Evolutionary conservation across 2,888 invertebrate genomes (phyloP), one percentile per base, ranked within the genome.

Genomic region (Megalurothrips usitatus): DNA sequence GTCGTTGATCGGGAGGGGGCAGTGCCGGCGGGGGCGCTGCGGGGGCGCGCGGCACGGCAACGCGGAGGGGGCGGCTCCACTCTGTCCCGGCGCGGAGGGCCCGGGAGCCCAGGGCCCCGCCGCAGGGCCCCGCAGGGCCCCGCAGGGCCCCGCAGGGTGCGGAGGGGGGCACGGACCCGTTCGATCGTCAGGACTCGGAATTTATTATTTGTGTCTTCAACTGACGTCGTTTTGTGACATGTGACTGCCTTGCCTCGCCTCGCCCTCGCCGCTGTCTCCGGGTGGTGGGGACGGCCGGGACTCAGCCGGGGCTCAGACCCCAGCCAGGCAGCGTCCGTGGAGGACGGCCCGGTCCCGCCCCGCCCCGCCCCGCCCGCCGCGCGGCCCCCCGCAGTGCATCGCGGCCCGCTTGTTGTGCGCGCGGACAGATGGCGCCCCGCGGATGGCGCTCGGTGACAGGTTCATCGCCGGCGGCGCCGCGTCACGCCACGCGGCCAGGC

Each of bases 161-260:
- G 58, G 52, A 1, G 52, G 52, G 52, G 58, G 4, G 58, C 19
- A 58, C 58, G n/a, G 26, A 75, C 26, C 12, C 68, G 26, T 75
- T 75, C 68, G 68, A 75, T 75, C 68, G 68, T 75, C 26, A 75
- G 68, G 68, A 26, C 68, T 75, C 68, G 23, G 68, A 75, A 11
- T 75, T 75, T 75, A 75, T 75, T 75, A 75, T 75, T 75, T 75
- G 23, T 23, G 23, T 23, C 23, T 26, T 8, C 17, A 19, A 19
- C 58, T 17, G 58, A 19, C 68, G 26, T 75, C 68, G 26, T 75
- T 75, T 11, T 12, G 68, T 75, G 68, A 75, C 68, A 75, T 75
- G 68, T 26, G 68, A 75, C 68, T 75, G 11, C 26, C 23, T 26
- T 75, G 68, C 68, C 68, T 23, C 68, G 58, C 58, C 58, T 58